These are phyloP conservation scores for Anthrax anthrax DNA, from an alignment of 2,888 invertebrate species.

Conservation along the genomic window DNA sequence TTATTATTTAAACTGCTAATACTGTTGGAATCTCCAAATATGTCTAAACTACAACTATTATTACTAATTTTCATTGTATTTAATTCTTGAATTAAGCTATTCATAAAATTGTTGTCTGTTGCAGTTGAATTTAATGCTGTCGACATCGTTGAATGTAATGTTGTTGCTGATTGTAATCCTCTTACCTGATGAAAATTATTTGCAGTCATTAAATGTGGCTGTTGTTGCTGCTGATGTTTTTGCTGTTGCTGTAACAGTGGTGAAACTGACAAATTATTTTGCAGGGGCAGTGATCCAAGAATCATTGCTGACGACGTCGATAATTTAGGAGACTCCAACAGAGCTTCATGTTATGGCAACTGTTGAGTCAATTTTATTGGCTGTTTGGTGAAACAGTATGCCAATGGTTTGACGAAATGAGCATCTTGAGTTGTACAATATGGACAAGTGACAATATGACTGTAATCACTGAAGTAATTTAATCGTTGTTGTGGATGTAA, in stretches of 20 bases:
- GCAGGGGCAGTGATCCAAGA: neutral
- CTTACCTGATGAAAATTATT: slow-evolving; percentile 7
- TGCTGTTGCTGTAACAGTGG: neutral
- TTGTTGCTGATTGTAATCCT: slow-evolving; percentile 8
- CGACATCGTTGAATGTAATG: slow-evolving; percentile 11
- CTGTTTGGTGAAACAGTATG: slow-evolving; percentile 69
- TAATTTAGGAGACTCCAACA: slow-evolving; percentile 43
- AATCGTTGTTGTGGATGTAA: slow-evolving; percentile 74
- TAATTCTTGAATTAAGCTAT: slow-evolving; percentile 21
- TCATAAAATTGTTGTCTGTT: slow-evolving; percentile 17
- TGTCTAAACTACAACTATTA: slow-evolving; percentile 16
- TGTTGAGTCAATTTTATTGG: slow-evolving; percentile 51
- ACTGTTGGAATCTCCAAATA: slow-evolving; percentile 19
- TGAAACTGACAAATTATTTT: no score
- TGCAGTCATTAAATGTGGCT: slow-evolving; percentile 35
- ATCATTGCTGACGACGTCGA: slow-evolving; percentile 25
- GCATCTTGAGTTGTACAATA: slow-evolving; percentile 81
- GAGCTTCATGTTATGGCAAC: slow-evolving; percentile 80
- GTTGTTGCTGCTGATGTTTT: slow-evolving; percentile 15
- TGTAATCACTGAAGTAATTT: slow-evolving; percentile 90
- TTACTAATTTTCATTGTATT: slow-evolving; percentile 20
- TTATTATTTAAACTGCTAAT: slow-evolving; percentile 20
- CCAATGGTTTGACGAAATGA: slow-evolving; percentile 87
- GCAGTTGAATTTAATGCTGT: slow-evolving; percentile 2
- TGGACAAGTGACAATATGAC: slow-evolving; percentile 79